Conservation (phyloP, 2,797 vertebrate species). For the Sebastes kiyomatsui region DNA sequence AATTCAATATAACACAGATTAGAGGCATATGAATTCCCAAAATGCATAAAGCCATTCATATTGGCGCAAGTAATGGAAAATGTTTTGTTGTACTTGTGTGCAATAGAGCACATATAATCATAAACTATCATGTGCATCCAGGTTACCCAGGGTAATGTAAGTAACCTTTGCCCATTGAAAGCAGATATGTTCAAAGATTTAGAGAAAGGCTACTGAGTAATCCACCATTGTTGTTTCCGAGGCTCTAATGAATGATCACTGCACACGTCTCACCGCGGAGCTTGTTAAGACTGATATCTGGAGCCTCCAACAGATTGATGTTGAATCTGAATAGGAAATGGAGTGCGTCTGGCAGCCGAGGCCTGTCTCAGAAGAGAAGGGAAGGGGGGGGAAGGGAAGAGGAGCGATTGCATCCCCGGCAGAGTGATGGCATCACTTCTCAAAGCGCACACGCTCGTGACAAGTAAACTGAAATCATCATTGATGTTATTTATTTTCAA, state of each 20-base stretch:
- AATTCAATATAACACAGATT: conserved; percentile 42
- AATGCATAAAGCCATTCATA: conserved; percentile 7
- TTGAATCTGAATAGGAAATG: conserved; percentile 80
- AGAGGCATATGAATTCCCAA: conserved; percentile 42
- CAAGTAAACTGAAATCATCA: conserved; percentile 88
- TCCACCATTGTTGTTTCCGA: conserved; percentile 32
- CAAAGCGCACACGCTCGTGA: conserved; percentile 81
- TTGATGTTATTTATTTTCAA: conserved; percentile 90
- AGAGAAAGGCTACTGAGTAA: conserved; percentile 17
- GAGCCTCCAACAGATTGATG: conserved; percentile 73
- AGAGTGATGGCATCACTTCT: conserved; percentile 83
- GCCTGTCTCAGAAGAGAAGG: conserved; percentile 61
- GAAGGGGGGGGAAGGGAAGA: neutral
- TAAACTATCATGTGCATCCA: neutral
- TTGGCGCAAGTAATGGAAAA: conserved; percentile 9
- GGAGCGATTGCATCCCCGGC: conserved; percentile 75
- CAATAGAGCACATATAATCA: neutral
- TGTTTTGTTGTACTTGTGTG: conserved; percentile 1
- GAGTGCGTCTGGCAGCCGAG: conserved; percentile 70
- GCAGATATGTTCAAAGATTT: conserved; percentile 35
- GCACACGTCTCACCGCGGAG: conserved; percentile 53
- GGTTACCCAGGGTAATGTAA: conserved; percentile 2
- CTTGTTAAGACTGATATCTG: conserved; percentile 74
- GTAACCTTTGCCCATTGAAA: conserved; percentile 21
- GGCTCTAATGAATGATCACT: conserved; percentile 69